Evolutionary conservation across 2,888 invertebrate genomes (phyloP), one percentile per base, ranked within the genome.

Genomic region (Melanostoma scalare): DNA sequence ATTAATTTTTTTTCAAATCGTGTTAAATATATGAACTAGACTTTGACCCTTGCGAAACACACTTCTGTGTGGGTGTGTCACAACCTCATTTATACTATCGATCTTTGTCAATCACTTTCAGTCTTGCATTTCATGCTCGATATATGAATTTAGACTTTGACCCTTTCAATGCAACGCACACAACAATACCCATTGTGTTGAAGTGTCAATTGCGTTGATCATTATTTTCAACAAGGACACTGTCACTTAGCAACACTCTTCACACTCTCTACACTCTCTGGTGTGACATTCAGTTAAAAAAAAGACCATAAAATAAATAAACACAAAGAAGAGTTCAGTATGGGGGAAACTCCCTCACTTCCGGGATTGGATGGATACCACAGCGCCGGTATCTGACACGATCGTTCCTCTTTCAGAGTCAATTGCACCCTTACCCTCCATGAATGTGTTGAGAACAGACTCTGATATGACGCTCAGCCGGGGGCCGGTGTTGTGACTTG

Each of bases 351-450:
- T 78, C 73, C 73, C 82, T 78, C 73, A 52, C 68, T 82, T 82
- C 82, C 82, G 82, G 82, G 82, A 74, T 82, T 73, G 65, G 73
- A 78, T 82, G 73, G 48, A 56, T 73, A 58, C 55, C 48, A 35
- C 20, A 20, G 50, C 50, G 68, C 55, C 44, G 46, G 67, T 69
- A 69, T 82, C 63, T 63, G 73, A 82, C 78, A 30, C 78, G 82
- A 82, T 74, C 78, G 48, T 55, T 53, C 36, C 65, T 65, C 58
- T 69, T 60, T 75, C 58, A 80, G 67, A 67, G 69, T 52, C 38
- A 35, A 58, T 38, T 31, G 61, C 63, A 68, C 58, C 61, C 61
- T 33, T 40, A 35, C 69, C 52, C 63, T 65, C 68, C 56, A 36
- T 44, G n/a, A 33, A 10, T 48, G 30, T 46, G 31, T 38, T 30